Conservation (phyloP, 2,888 invertebrate genomes). For the Entomobrya proxima region DNA sequence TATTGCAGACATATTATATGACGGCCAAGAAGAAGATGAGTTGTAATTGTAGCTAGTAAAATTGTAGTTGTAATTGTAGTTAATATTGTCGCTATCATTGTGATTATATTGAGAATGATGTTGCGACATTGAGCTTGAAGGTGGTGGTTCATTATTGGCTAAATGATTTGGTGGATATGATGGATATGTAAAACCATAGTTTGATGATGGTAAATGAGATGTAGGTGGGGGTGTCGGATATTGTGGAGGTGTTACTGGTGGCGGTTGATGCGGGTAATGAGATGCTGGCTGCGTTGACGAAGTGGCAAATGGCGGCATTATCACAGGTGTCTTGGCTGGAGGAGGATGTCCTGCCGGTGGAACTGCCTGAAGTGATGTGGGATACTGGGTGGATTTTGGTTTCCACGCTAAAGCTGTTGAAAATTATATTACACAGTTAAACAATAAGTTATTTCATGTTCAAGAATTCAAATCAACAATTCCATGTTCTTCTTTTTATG, state of each 20-base stretch:
- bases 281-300: too few relatives aligned
- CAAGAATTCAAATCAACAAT: too few relatives aligned
- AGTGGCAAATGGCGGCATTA: too few relatives aligned
- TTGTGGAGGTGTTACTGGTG: too few relatives aligned
- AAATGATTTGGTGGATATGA: neutral
- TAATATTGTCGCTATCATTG: neutral
- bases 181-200: neutral
- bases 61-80: conserved; percentile 29
- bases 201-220: neutral
- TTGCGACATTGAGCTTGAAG: neutral
- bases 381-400: neutral
- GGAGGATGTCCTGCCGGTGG: neutral
- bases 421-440: neutral
- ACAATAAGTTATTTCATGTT: too few relatives aligned
- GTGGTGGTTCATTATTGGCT: neutral
- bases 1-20: neutral
- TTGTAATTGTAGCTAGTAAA: conserved; percentile 1
- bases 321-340: too few relatives aligned
- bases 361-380: neutral
- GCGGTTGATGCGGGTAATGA: too few relatives aligned
- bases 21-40: neutral
- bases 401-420: neutral
- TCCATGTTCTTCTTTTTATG: too few relatives aligned
- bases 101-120: neutral
- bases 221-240: neutral